Conservation (phyloP, 1,140 invertebrate genomes). For the Whitmania pigra region DNA sequence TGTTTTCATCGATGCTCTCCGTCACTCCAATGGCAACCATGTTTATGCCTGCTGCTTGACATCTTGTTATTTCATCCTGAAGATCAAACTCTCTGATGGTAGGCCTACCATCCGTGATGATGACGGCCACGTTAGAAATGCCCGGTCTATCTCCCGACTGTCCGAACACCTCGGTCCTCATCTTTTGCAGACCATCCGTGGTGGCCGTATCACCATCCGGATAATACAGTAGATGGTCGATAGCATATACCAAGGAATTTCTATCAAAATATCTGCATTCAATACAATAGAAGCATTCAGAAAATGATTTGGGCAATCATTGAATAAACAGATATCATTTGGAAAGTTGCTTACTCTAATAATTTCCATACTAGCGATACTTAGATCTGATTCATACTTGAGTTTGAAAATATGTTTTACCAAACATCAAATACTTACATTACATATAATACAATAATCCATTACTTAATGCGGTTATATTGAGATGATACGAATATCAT, state of each 20-base stretch:
- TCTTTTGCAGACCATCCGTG: not conserved
- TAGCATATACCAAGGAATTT: not conserved
- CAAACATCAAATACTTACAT: too few relatives aligned
- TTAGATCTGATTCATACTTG: too few relatives aligned
- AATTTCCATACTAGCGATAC: too few relatives aligned
- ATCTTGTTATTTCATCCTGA: not conserved
- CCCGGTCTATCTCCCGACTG: conserved; percentile 19
- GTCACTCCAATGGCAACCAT: conserved; percentile 15
- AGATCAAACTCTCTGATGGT: not conserved
- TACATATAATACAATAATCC: too few relatives aligned
- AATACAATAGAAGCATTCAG: not conserved
- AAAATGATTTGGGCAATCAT: too few relatives aligned
- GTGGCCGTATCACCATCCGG: conserved; percentile 12
- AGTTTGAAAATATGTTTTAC: too few relatives aligned
- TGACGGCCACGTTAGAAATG: conserved; percentile 16
- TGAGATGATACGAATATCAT: too few relatives aligned
- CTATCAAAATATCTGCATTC: not conserved
- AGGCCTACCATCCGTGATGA: conserved; percentile 15
- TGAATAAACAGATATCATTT: too few relatives aligned
- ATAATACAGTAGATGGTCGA: not conserved
- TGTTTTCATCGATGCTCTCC: conserved; percentile 6
- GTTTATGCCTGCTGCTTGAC: conserved; percentile 1
- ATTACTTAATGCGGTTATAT: too few relatives aligned
- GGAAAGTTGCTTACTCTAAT: too few relatives aligned
- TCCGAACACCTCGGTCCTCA: conserved; percentile 18